These are phyloP conservation scores for Cladorhizidae sp. DNA, from an alignment of 37 sponge, comb jelly and placozoan species.

Conservation along the genomic window DNA sequence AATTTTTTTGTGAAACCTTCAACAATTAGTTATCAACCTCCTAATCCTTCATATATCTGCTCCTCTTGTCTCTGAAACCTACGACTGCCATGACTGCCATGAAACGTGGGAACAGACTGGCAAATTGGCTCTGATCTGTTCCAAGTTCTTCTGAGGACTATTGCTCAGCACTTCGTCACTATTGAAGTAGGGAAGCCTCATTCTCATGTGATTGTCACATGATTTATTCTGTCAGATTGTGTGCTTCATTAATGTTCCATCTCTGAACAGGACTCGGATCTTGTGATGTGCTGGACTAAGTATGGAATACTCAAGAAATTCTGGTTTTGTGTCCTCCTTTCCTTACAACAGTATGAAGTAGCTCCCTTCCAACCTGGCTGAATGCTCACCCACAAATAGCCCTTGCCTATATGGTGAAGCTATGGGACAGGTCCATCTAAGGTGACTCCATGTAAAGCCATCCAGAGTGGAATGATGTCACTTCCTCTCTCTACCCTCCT, in stretches of 20 bases:
- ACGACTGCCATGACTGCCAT: slow-evolving; percentile 8
- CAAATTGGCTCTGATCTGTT: background rate
- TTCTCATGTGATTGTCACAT: too few relatives aligned
- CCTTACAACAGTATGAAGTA: slow-evolving; percentile 10
- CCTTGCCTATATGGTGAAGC: too few relatives aligned
- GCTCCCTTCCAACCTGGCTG: slow-evolving; percentile 33
- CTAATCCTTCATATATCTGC: slow-evolving; percentile 39
- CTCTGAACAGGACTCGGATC: slow-evolving; percentile 12
- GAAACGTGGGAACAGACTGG: slow-evolving; percentile 15
- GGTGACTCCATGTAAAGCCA: too few relatives aligned
- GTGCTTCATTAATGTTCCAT: slow-evolving; percentile 12
- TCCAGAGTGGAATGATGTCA: too few relatives aligned
- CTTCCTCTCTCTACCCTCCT: too few relatives aligned
- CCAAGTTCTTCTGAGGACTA: slow-evolving; percentile 26
- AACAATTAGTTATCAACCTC: too few relatives aligned
- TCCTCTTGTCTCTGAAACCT: slow-evolving; percentile 38
- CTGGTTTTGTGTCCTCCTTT: background rate
- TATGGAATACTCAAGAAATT: slow-evolving; percentile 30
- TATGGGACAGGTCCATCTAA: too few relatives aligned
- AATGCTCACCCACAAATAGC: slow-evolving; percentile 31
- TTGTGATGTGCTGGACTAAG: slow-evolving; percentile 19
- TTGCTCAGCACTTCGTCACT: slow-evolving; percentile 41
- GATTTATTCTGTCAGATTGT: slow-evolving; percentile 23
- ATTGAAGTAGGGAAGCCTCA: too few relatives aligned
- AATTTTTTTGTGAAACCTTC: too few relatives aligned